Percentiles rank a stretch among this genome's conserved stretches.
Conservation (phyloP, 1,140 invertebrate genomes). For the Eulimnadia texana region DNA sequence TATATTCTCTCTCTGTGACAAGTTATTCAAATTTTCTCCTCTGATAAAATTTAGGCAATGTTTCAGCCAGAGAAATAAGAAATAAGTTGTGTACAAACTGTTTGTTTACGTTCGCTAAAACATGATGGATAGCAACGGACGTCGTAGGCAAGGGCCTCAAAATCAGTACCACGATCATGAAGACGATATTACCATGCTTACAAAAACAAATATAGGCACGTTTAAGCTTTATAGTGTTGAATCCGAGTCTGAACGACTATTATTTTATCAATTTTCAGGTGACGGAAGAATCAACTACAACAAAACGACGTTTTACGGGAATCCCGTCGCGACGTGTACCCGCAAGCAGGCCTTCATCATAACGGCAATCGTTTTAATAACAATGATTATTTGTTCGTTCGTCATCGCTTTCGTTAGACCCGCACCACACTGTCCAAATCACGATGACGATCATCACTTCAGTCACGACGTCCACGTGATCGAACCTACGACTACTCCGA, state of each 20-base stretch:
- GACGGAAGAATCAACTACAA: slow-evolving; percentile 48
- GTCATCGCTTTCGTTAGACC: slow-evolving; percentile 80
- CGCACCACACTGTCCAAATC: slow-evolving; percentile 23
- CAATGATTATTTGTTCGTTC: slow-evolving; percentile 64
- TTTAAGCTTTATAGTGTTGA: slow-evolving; percentile 23
- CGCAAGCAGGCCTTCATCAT: slow-evolving; percentile 67
- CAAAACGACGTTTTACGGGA: slow-evolving; percentile 56
- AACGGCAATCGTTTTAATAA: slow-evolving; percentile 54
- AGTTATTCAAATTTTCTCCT: too few relatives aligned
- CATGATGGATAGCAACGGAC: slow-evolving; percentile 1
- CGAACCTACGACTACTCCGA: slow-evolving; percentile 10
- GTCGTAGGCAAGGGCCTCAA: neutral
- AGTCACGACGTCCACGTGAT: slow-evolving; percentile 6
- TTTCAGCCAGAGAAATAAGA: too few relatives aligned
- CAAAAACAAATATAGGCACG: slow-evolving; percentile 18
- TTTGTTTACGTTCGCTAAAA: neutral
- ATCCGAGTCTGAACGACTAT: slow-evolving; percentile 1
- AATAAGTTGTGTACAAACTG: neutral
- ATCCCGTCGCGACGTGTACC: slow-evolving; percentile 70
- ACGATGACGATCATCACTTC: slow-evolving; percentile 11
- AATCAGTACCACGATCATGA: slow-evolving; percentile 22
- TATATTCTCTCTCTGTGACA: too few relatives aligned
- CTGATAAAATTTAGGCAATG: too few relatives aligned
- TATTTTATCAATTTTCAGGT: slow-evolving; percentile 29
- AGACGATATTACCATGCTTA: slow-evolving; percentile 21